Base-by-base conservation (phyloP, 2,888 invertebrate genomes). In the Drosophila pseudotalamancana region DNA sequence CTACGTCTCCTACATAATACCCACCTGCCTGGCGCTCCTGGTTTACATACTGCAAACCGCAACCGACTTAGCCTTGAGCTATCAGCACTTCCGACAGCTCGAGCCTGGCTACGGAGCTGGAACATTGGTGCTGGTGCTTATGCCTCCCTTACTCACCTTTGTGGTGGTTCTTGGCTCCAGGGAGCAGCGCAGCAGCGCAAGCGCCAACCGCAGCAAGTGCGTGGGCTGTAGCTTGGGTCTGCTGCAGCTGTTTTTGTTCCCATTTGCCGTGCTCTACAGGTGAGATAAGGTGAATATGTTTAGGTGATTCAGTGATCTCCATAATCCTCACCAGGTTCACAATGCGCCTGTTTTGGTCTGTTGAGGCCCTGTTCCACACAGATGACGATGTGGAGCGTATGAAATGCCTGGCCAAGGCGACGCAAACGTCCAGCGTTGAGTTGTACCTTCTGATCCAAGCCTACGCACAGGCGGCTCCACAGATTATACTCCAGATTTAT, bases 401-500 rank as follows among this genome's bases (percentile, higher is more conserved):
- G 79, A 93, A 94, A 64, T 94, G 95, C 9, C 88, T 96, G 40
- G 83, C 91, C 6, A 91, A 92, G 57, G 94, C 94, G 4, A 92
- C 93, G 18, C 92, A 93, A 50, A 94, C 95, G 1, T 94, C 95
- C 18, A 93, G 94, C n/a, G 93, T 95, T 72, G 96, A 96, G 88
- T 91, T 96, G 27, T 96, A 96, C 87, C 93, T 95, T 50, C 95
- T 96, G 77, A 92, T 96, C 9, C 96, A 96, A 89, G 94, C 96
- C 1, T 96, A 95, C 90, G 92, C 95, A 8, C 96, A 96, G 86
- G 94, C 95, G 2, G 94, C 95, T 0, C 96, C 96, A 0, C 95
- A 95, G 90, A 93, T 94, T 34, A 89, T 95, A 23, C 92, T 95
- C 73, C 95, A 93, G 90, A 92, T 92, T 14, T 94, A 94, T 87